These are phyloP conservation scores for Istiophorus platypterus DNA, from an alignment of 2,113 vertebrate species.

Conservation along the genomic window DNA sequence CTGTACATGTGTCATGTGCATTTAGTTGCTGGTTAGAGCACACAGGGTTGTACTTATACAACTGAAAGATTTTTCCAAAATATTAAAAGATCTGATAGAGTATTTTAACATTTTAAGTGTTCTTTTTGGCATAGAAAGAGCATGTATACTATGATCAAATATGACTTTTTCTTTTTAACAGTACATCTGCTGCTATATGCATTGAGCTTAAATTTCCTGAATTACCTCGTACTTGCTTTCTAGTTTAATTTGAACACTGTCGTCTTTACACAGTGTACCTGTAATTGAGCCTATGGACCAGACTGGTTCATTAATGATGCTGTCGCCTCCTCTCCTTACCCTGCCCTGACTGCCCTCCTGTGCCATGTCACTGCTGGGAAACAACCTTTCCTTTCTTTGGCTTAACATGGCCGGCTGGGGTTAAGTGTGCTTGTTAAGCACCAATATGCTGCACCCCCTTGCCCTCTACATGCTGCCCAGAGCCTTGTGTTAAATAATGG, in stretches of 20 bases:
- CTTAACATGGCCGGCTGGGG: constrained; percentile 60
- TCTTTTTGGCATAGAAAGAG: constrained; percentile 3
- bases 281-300: constrained; percentile 54
- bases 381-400: constrained; percentile 78
- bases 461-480: constrained; percentile 61
- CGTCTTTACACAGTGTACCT: constrained; percentile 37
- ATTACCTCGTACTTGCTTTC: neutral
- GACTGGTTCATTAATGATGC: constrained; percentile 64
- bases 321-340: constrained; percentile 65
- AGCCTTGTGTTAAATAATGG: constrained; percentile 70
- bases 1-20: constrained; percentile 10
- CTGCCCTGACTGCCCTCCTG: constrained; percentile 70
- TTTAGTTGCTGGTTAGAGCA: constrained; percentile 17
- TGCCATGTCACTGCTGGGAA: constrained; percentile 68
- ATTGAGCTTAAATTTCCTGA: constrained; percentile 29
- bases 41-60: neutral
- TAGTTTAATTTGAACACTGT: constrained; percentile 56
- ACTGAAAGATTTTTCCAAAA: neutral
- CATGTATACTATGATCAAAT: constrained; percentile 9
- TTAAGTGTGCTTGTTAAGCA: constrained; percentile 77
- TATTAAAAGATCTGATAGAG: neutral
- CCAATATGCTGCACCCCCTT: constrained; percentile 46
- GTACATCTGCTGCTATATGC: constrained; percentile 1
- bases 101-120: neutral
- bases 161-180: constrained; percentile 6